Evolutionary conservation across 2,888 invertebrate species (phyloP).

Genomic region (Lasioglossum leucozonium): DNA sequence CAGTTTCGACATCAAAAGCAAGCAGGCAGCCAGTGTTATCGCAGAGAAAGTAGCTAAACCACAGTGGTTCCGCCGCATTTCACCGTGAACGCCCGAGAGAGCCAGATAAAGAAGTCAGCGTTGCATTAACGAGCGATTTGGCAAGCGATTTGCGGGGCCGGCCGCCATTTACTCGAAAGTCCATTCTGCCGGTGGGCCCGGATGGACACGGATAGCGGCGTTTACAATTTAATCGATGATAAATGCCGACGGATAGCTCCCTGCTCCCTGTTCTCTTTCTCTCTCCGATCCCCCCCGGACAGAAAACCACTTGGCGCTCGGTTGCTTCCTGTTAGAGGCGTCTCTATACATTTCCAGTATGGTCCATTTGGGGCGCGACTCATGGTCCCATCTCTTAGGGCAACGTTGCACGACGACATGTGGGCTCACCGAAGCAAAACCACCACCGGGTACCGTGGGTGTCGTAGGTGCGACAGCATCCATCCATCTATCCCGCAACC

Average conservation of each 20-base stretch:
- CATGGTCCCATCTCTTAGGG: constrained; percentile 58
- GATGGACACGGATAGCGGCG: constrained; percentile 31
- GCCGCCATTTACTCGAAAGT: constrained; percentile 39
- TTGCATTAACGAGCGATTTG: constrained; percentile 37
- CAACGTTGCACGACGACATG: constrained; percentile 78
- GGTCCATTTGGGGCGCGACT: constrained; percentile 82
- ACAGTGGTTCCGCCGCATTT: not conserved
- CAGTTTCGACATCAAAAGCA: constrained; percentile 3
- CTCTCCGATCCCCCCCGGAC: constrained; percentile 62
- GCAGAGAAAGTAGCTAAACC: constrained; percentile 1
- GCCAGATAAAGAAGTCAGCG: constrained; percentile 15
- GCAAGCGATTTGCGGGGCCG: constrained; percentile 35
- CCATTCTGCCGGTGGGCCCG: constrained; percentile 31
- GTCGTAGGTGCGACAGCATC: constrained; percentile 76
- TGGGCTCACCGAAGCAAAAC: constrained; percentile 84
- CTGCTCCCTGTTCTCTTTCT: not conserved
- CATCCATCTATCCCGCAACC: constrained; percentile 77
- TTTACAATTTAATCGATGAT: constrained; percentile 79
- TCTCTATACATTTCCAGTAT: constrained; percentile 73
- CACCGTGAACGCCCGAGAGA: constrained; percentile 8
- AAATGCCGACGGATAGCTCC: constrained; percentile 76
- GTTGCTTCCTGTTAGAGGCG: constrained; percentile 78
- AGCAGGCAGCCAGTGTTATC: not conserved
- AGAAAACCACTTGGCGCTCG: constrained; percentile 79
- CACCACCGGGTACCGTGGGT: constrained; percentile 74